These are phyloP conservation scores for Plagodis dolabraria DNA, from an alignment of 2,888 invertebrate genomes.

Conservation along the genomic window DNA sequence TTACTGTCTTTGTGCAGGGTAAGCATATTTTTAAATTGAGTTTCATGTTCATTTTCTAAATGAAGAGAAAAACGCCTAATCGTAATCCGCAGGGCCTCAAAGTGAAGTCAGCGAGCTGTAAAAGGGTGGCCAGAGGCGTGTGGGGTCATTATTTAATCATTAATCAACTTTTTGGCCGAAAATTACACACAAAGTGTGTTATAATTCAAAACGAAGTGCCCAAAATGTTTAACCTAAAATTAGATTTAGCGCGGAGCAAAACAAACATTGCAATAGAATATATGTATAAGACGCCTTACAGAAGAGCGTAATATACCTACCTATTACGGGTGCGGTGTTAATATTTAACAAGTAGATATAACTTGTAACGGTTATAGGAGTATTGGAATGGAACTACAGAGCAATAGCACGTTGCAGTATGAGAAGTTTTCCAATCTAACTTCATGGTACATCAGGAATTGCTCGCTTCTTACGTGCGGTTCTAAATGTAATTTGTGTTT, in stretches of 20 bases:
- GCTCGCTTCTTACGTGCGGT: slow-evolving; percentile 60
- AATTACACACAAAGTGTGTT: slow-evolving; percentile 37
- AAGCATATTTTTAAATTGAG: slow-evolving; percentile 20
- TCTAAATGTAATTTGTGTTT: slow-evolving; percentile 59
- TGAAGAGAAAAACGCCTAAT: slow-evolving; percentile 28
- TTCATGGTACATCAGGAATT: slow-evolving; percentile 69
- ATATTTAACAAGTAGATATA: slow-evolving; percentile 38
- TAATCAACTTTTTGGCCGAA: slow-evolving; percentile 41
- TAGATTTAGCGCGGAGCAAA: neutral
- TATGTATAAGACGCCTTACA: neutral
- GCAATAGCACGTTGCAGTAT: slow-evolving; percentile 62
- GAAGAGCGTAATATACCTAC: neutral
- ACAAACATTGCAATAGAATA: neutral
- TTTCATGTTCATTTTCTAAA: slow-evolving; percentile 25
- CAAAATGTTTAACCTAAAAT: slow-evolving; percentile 1
- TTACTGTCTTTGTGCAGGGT: slow-evolving; percentile 19
- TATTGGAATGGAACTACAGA: slow-evolving; percentile 56
- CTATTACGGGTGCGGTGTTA: slow-evolving; percentile 13
- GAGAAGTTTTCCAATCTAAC: slow-evolving; percentile 78
- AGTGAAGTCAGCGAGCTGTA: slow-evolving; percentile 38
- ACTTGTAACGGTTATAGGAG: slow-evolving; percentile 50
- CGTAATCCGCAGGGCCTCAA: slow-evolving; percentile 32
- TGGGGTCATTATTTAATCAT: slow-evolving; percentile 42
- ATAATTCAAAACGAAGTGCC: slow-evolving; percentile 19
- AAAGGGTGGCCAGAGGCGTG: slow-evolving; percentile 40